These are phyloP conservation scores for Dasypus novemcinctus DNA, from an alignment of 2,113 vertebrate species.

Conservation along the genomic window DNA sequence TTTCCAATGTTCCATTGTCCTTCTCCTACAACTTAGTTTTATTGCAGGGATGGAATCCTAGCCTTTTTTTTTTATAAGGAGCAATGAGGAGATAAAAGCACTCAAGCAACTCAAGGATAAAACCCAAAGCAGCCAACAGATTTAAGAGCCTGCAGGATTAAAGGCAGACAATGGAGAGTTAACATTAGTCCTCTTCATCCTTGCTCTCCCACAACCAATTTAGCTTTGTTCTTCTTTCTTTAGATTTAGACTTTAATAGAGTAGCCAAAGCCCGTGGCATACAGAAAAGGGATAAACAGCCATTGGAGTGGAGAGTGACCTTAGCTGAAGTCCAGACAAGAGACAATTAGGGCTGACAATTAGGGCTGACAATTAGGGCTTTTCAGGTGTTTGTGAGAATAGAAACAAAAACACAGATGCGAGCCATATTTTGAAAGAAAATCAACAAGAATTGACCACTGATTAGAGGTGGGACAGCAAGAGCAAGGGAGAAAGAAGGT, in stretches of 20 bases:
- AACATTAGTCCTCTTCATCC: not conserved
- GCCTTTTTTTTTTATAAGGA: not conserved
- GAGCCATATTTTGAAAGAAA: slow-evolving; percentile 20
- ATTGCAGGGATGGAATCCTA: not conserved
- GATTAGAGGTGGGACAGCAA: not conserved
- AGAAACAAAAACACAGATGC: not conserved
- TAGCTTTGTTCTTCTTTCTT: slow-evolving; percentile 23
- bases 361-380: slow-evolving; percentile 3
- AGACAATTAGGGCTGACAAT: slow-evolving; percentile 10
- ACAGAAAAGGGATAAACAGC: not conserved
- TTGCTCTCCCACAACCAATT: slow-evolving; percentile 12
- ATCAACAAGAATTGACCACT: not conserved
- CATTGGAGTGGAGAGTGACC: not conserved
- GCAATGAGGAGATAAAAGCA: not conserved
- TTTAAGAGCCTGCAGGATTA: not conserved
- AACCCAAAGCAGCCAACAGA: slow-evolving; percentile 3
- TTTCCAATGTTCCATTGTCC: not conserved
- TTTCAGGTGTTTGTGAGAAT: not conserved
- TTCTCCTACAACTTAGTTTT: not conserved
- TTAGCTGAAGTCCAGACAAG: not conserved
- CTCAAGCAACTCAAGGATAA: not conserved
- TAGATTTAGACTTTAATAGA: not conserved
- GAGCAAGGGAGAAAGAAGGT: not conserved
- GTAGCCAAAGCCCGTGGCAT: not conserved
- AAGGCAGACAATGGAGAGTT: not conserved